Percentiles rank a stretch among this genome's conserved stretches.
Evolutionary conservation across 2,113 vertebrate species (phyloP).

Genomic region (Hymenochirus boettgeri): DNA sequence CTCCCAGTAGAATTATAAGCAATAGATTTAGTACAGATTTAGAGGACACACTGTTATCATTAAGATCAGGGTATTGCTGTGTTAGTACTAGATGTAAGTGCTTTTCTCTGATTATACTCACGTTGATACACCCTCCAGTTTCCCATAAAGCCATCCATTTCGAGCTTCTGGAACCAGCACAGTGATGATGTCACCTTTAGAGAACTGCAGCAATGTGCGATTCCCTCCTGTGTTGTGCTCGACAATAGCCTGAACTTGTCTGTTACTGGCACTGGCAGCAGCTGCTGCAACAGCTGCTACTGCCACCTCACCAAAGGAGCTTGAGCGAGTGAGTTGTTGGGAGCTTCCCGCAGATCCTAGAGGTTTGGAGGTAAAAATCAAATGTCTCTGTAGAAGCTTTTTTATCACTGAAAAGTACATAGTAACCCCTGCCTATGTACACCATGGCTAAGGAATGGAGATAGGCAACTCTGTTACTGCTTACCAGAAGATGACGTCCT

Average conservation of each 20-base stretch:
- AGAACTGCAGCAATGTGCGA: constrained; percentile 76
- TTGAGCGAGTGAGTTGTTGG: constrained; percentile 63
- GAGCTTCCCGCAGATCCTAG: constrained; percentile 45
- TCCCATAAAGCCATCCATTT: constrained; percentile 91
- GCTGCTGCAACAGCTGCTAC: constrained; percentile 49
- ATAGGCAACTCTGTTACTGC: constrained; percentile 28
- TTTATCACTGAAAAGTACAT: too few species aligned
- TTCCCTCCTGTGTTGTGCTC: constrained; percentile 66
- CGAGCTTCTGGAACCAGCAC: constrained; percentile 68
- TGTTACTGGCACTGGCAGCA: constrained; percentile 29
- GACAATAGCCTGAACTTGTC: constrained; percentile 73
- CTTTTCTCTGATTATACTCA: constrained; percentile 52
- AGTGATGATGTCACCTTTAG: constrained; percentile 63
- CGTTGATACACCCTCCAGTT: constrained; percentile 66
- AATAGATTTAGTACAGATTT: too few species aligned
- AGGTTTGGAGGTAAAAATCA: background rate
- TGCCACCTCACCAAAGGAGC: constrained; percentile 77
- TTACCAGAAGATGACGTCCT: constrained; percentile 64
- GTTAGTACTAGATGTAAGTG: too few species aligned
- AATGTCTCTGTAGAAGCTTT: too few species aligned
- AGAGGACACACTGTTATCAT: too few species aligned
- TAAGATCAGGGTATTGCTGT: too few species aligned
- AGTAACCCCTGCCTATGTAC: background rate
- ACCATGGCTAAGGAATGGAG: background rate
- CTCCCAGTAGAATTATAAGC: too few species aligned